Evolutionary conservation across 2,888 invertebrate species (phyloP), one percentile per base, ranked within the genome.

Genomic region (Aproaerema taeniolella): DNA sequence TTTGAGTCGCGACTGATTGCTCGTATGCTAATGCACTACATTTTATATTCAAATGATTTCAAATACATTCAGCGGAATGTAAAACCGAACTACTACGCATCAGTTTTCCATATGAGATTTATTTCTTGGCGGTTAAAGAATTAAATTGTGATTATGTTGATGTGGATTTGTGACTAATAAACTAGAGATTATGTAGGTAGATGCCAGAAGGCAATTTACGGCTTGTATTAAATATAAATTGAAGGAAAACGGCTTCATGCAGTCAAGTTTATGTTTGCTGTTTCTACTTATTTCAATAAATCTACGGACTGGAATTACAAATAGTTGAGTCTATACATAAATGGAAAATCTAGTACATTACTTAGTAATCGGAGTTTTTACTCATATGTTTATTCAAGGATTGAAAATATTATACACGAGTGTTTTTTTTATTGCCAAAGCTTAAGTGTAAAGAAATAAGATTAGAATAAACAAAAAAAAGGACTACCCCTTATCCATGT

Each of bases 1-100:
- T 49, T 58, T 52, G 46, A 51, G 47, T 32, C 55, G 52, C 63
- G 57, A 74, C 71, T 71, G 70, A 75, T 74, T 67, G n/a, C 26
- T 26, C 26, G 26, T 26, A 77, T 74, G 69, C 53, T 53, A 74
- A 72, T 66, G 35, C 38, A 43, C 42, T 24, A 36, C 44, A 49
- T 53, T 55, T 40, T 46, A 55, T 55, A 62, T 64, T 67, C 35
- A 43, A 43, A 41, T 40, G 14, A 41, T 42, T 42, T 42, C 45
- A 57, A 67, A 63, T 61, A 41, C 49, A 57, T 61, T 58, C 58
- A 39, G 26, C 24, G 31, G 39, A 51, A 67, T 66, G 59, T 58
- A 62, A 63, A 64, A 57, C 12, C 28, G 37, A 8, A 31, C 52
- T 52, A 50, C 52, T 52, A 50, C 52, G 44, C 46, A 42, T 45